phyloP scores from a whole-genome alignment of 2,797 vertebrate genomes.

The Brachyrhaphis roseni region DNA sequence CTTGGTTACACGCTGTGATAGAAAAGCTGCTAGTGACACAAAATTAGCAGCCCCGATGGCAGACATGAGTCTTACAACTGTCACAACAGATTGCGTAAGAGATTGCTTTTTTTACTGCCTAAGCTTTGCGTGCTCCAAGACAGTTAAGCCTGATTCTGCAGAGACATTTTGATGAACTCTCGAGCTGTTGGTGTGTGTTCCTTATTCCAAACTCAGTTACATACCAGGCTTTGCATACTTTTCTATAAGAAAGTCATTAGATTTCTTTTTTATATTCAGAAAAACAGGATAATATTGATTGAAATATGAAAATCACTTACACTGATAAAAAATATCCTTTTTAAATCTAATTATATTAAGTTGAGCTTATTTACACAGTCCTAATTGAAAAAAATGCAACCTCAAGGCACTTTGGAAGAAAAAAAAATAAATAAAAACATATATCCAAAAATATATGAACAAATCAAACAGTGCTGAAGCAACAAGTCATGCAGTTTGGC shows the following conservation, averaged over 20 bases:
- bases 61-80: slow-evolving; percentile 6
- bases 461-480: neutral
- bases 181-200: neutral
- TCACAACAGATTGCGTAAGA: slow-evolving; percentile 22
- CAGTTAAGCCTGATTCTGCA: slow-evolving; percentile 14
- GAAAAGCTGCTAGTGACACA: neutral
- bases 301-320: neutral
- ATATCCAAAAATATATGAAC: neutral
- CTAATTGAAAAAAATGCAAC: neutral
- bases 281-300: neutral
- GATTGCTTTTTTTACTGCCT: slow-evolving; percentile 13
- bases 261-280: neutral
- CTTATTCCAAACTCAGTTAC: neutral
- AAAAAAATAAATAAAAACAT: neutral
- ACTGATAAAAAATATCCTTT: neutral
- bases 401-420: neutral
- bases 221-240: slow-evolving; percentile 5
- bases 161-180: slow-evolving; percentile 10
- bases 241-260: neutral
- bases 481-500: neutral
- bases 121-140: neutral
- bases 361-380: neutral
- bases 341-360: neutral
- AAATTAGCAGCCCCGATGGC: slow-evolving; percentile 4
- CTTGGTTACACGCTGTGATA: neutral